Conservation (phyloP, 2,797 vertebrate species). For the Bufotes viridis region DNA sequence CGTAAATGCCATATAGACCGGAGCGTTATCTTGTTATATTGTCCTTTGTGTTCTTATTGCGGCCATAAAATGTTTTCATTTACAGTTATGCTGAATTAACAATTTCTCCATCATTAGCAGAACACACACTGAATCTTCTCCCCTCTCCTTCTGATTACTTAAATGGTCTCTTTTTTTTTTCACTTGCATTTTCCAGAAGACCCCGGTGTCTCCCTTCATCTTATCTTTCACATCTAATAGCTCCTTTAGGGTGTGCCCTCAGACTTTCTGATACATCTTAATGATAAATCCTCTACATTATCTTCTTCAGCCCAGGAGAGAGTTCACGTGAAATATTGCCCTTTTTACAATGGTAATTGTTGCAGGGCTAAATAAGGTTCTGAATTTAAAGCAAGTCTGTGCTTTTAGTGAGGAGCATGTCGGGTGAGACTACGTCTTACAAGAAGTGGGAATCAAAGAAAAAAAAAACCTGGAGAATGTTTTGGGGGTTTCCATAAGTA, state of each 20-base stretch:
- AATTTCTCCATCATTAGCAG: constrained; percentile 51
- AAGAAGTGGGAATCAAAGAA: background rate
- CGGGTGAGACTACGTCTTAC: constrained; percentile 14
- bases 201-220: constrained; percentile 53
- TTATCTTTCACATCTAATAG: constrained; percentile 60
- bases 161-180: constrained; percentile 27
- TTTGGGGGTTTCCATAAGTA: background rate
- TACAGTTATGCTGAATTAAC: constrained; percentile 57
- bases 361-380: constrained; percentile 42
- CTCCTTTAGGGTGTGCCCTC: constrained; percentile 61
- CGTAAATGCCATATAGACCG: constrained; percentile 9
- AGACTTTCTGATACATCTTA: constrained; percentile 57
- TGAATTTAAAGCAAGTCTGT: constrained; percentile 36
- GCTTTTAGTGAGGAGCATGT: constrained; percentile 34
- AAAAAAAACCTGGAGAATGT: background rate
- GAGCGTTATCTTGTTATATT: background rate
- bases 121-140: constrained; percentile 38
- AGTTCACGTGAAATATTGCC: constrained; percentile 60
- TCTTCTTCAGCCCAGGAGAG: constrained; percentile 56
- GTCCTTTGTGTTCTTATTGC: constrained; percentile 43
- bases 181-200: constrained; percentile 40
- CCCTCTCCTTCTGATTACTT: constrained; percentile 37
- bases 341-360: constrained; percentile 57
- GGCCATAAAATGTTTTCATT: constrained; percentile 41
- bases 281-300: constrained; percentile 62